Evolutionary conservation across 2,113 vertebrate genomes (phyloP), one percentile per base, ranked within the genome.

Genomic region (Chelonoidis abingdonii): DNA sequence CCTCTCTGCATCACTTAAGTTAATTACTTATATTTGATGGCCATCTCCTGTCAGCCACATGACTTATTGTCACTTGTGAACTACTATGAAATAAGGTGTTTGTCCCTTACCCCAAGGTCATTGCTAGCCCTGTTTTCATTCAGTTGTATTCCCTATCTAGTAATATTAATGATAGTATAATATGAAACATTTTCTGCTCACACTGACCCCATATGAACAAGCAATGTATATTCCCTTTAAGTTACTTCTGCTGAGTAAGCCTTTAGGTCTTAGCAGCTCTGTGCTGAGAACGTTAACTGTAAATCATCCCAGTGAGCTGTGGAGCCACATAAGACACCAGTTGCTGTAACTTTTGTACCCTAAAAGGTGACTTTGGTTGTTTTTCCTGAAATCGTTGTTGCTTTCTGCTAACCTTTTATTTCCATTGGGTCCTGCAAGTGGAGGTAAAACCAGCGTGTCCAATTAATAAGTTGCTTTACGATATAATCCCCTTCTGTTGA

Each of bases 1-100:
- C 84, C 93, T 97, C 56, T 94, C 86, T 91, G 75, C 86, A 92
- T 92, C 87, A 88, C 89, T 95, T 87, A 87, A 95, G 91, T 97
- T 98, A 98, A 98, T 98, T 98, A 98, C 97, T 97, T 98, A 86
- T 62, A 96, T 97, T 98, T 98, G 97, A 98, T 98, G 93, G 93
- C 93, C 90, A 96, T 96, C 89, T 96, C 96, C 96, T 90, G 94
- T 5, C 13, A 97, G 91, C 83, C 21, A 80, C 90, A 89, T 98
- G 98, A 96, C 92, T 98, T 97, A 97, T 25, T 96, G 94, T 96
- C 96, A 97, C 88, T 97, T 95, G 89, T 97, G 95, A 98, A 92
- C 93, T 89, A 81, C 92, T 88, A 2, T 95, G 94, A 96, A 85
- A 89, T 91, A 97, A 97, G 97, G 87, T 93, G 94, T 88, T 96